Evolutionary conservation across 2,888 invertebrate genomes (phyloP), one percentile per base, ranked within the genome.

Genomic region (Cosmia pyralina): DNA sequence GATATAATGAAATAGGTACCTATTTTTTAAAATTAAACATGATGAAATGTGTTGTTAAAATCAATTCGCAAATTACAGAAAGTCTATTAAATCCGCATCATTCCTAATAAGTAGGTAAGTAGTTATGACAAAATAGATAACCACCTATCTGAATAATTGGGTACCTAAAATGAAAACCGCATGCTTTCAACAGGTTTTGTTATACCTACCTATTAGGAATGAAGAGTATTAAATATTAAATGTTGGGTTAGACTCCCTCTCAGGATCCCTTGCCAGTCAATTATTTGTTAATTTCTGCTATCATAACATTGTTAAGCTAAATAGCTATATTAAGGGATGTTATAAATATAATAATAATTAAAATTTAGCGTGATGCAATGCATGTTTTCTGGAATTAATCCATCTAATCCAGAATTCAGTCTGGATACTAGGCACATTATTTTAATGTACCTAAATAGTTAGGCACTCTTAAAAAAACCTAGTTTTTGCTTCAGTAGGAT

Each of bases 31-130:
- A 19, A 19, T 38, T 19, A 15, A 19, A 34, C 44, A 10, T 22
- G 4, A 41, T 53, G 52, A 34, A 3, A n/a, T 55, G 34, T 58
- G 34, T 50, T 52, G 13, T 53, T 17, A 46, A 48, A 48, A 59
- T 17, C 44, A 59, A 53, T 59, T 74, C 59, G 74, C 74, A 22
- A 53, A 67, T 22, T 52, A 59, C 77, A 67, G 48, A 75, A 34
- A 44, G 15, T 50, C n/a, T 38, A 11, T 28, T 28, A 41, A 19
- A 15, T 28, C 22, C 15, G 6, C 34, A 38, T 11, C 11, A 58
- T 38, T 64, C 34, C 0, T 38, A n/a, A 10, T 53, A 34, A 34
- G 57, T 57, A 64, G n/a, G n/a, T n/a, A n/a, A n/a, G n/a, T n/a
- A n/a, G n/a, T n/a, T n/a, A n/a, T n/a, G 63, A 11, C 13, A 28